Base-by-base conservation (phyloP, 2,888 invertebrate genomes). In the Apoderus coryli region DNA sequence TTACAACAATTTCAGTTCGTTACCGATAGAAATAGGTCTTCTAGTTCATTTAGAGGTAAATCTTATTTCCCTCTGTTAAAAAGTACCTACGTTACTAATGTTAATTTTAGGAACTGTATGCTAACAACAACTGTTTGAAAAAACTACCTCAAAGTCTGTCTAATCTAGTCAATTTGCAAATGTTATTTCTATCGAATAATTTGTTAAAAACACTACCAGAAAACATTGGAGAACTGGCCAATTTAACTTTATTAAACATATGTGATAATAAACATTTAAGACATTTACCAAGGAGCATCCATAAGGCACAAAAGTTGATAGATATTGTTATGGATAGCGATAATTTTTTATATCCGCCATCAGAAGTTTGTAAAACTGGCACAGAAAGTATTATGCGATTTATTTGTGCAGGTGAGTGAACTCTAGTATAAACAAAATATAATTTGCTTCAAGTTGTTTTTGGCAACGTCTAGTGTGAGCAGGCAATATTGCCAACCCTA, bases 181-280 rank as follows among this genome's bases (percentile, higher is more conserved):
- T 75, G 41, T 59, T 85, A 35, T 72, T 84, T 64, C 56, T 76
- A 16, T 76, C 81, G 15, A 64, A 67, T 44, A 86, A 86, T 59
- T 64, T 62, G 44, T 57, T 85, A 27, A 70, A 65, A 50, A 56
- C 55, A 36, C 55, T 82, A 40, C 76, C 79, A 32, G 61, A 69
- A 19, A 57, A 63, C 34, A 53, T 81, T 22, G 76, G 76, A 29
- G 61, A 69, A 40, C 59, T 84, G 42, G 63, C 59, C 41, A 63
- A 60, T 39, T 60, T 85, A 32, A 64, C 61, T 38, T 64, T 60
- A 42, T 57, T 84, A 22, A 68, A 72, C 47, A 49, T 82, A 27
- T 63, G 61, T 44, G 58, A 63, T 25, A 79, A 80, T 57, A 56
- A 53, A 40, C 53, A 63, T 28, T 56, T 80, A 37, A 64, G 59